Evolutionary conservation across 1,140 invertebrate species (phyloP).

Genomic region (Drosophila sturtevanti): DNA sequence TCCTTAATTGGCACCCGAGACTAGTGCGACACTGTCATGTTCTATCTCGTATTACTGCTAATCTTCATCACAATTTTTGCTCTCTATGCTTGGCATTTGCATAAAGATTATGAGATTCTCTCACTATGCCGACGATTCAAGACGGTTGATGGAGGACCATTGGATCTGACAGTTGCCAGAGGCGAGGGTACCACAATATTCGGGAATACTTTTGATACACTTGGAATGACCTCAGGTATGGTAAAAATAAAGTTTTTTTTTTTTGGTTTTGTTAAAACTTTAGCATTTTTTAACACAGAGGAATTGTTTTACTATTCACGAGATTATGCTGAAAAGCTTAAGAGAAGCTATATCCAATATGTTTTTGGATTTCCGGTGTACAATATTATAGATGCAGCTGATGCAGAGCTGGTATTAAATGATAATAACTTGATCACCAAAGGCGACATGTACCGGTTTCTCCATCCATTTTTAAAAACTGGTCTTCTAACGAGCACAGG

Average conservation of each 20-base stretch:
- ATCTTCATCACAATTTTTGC: slow-evolving; percentile 23
- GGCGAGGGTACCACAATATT: slow-evolving; percentile 29
- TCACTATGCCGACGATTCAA: slow-evolving; percentile 39
- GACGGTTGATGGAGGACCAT: slow-evolving; percentile 44
- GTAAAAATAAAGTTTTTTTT: background rate
- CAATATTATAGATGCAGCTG: slow-evolving; percentile 53
- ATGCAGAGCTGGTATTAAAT: slow-evolving; percentile 53
- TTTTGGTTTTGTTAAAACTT: background rate
- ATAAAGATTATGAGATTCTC: slow-evolving; percentile 46
- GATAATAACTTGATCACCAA: slow-evolving; percentile 53
- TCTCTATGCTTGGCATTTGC: slow-evolving; percentile 22
- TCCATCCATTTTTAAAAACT: slow-evolving; percentile 86
- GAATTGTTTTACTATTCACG: slow-evolving; percentile 48
- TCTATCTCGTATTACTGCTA: slow-evolving; percentile 17
- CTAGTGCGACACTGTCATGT: slow-evolving; percentile 19
- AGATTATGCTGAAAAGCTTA: slow-evolving; percentile 27
- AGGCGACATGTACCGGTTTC: slow-evolving; percentile 81
- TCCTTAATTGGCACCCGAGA: background rate
- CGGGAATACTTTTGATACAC: slow-evolving; percentile 42
- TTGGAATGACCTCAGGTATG: slow-evolving; percentile 37
- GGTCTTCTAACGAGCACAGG: slow-evolving; percentile 87
- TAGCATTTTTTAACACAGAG: slow-evolving; percentile 10
- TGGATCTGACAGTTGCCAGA: slow-evolving; percentile 31
- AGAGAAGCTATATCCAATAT: slow-evolving; percentile 53
- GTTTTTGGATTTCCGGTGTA: slow-evolving; percentile 40